A percentile compares a stretch with the other conserved stretches of the same genome.
Conservation (phyloP, 2,888 invertebrate genomes). For the Drosophila crucigera region DNA sequence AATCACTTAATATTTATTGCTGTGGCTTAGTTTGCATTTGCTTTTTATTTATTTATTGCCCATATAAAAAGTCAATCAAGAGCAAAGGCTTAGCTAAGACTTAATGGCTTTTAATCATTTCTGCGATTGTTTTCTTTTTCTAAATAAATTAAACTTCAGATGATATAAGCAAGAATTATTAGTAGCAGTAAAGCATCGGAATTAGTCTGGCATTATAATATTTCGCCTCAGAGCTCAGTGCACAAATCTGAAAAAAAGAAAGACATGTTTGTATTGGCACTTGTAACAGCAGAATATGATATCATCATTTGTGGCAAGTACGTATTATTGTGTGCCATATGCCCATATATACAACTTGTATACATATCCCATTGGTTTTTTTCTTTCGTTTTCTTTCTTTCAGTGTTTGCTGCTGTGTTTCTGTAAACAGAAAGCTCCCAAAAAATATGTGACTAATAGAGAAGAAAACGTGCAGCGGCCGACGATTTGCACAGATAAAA, state of each 20-base stretch:
- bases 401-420: conserved; percentile 18
- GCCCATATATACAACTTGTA: conserved; percentile 8
- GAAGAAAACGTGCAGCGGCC: conserved; percentile 45
- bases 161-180: not conserved
- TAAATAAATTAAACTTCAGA: not conserved
- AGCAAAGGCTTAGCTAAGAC: not conserved
- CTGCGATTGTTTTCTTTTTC: not conserved
- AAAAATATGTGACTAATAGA: conserved; percentile 55
- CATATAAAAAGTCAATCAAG: not conserved
- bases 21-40: not conserved
- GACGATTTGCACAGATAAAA: conserved; percentile 38
- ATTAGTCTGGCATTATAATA: not conserved
- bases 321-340: conserved; percentile 4
- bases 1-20: conserved; percentile 9
- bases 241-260: not conserved
- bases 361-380: conserved; percentile 22
- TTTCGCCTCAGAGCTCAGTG: not conserved
- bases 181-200: not conserved
- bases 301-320: conserved; percentile 20
- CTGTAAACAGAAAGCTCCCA: conserved; percentile 44
- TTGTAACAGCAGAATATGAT: conserved; percentile 21
- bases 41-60: not conserved
- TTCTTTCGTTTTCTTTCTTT: not conserved
- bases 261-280: not conserved
- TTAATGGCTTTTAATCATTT: not conserved